Conservation (phyloP, 2,888 invertebrate species). For the Hirtodrosophila histrioides region DNA sequence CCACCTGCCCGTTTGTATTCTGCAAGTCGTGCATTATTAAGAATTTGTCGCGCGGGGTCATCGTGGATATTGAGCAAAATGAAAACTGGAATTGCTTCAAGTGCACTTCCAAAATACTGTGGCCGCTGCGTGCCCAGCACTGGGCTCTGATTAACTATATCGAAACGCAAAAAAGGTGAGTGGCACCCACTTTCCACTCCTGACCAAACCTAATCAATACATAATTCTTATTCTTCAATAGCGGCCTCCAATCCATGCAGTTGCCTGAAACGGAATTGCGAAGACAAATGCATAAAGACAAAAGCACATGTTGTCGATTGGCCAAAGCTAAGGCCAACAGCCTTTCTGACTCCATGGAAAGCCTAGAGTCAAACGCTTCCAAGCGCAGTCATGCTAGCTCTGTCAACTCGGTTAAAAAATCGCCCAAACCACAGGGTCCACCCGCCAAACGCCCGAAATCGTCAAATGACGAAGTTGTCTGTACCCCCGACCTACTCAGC, state of each 20-base stretch:
- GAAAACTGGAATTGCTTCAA: constrained; percentile 93
- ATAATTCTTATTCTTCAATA: constrained; percentile 45
- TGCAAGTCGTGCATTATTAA: constrained; percentile 91
- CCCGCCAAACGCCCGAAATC: constrained; percentile 71
- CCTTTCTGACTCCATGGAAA: constrained; percentile 80
- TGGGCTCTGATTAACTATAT: constrained; percentile 90
- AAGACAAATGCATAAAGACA: constrained; percentile 74
- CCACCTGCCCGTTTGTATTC: constrained; percentile 90
- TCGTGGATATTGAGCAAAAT: constrained; percentile 89
- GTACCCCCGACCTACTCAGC: constrained; percentile 86
- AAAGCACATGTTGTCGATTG: constrained; percentile 81
- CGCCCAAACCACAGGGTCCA: constrained; percentile 35
- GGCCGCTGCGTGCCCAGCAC: constrained; percentile 88
- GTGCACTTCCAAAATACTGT: constrained; percentile 88
- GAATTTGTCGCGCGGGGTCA: constrained; percentile 88
- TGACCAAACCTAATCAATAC: not conserved
- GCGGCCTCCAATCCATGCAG: constrained; percentile 68
- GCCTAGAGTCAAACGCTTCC: constrained; percentile 76
- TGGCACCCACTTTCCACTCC: not conserved
- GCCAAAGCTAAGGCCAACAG: constrained; percentile 77
- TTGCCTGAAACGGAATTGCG: constrained; percentile 75
- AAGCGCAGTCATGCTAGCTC: constrained; percentile 70
- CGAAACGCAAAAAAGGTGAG: constrained; percentile 85
- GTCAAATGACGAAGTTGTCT: constrained; percentile 86
- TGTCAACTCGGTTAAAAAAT: constrained; percentile 52